phyloP scores from a whole-genome alignment of 2,113 vertebrate species.

The Saimiri boliviensis region DNA sequence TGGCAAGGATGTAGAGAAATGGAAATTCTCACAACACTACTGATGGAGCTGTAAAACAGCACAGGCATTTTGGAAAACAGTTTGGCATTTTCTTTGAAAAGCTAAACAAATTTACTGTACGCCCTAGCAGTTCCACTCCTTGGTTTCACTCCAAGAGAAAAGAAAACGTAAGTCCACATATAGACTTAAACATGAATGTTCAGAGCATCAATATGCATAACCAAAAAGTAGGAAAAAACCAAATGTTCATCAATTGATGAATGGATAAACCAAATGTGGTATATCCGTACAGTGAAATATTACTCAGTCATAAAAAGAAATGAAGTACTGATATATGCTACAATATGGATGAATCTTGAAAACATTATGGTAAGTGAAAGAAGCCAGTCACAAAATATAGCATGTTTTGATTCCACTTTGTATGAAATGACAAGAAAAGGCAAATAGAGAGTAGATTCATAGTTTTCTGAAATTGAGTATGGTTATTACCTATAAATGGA shows the following conservation, averaged over 20 bases:
- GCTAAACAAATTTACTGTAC: background rate
- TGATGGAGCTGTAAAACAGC: background rate
- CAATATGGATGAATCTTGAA: background rate
- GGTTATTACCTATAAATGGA: background rate
- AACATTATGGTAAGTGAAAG: background rate
- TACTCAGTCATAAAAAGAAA: background rate
- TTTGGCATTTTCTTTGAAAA: conserved; percentile 22
- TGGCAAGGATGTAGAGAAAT: background rate
- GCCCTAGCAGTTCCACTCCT: background rate
- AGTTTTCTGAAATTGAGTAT: background rate
- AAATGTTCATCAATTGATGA: background rate
- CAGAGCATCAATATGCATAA: background rate
- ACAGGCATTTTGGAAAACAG: background rate
- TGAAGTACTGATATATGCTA: background rate
- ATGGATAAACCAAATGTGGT: conserved; percentile 25
- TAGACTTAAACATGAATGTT: background rate
- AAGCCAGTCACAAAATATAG: background rate
- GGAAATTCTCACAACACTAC: background rate
- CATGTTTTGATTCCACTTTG: background rate
- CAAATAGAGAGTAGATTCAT: conserved; percentile 43
- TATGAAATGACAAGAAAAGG: background rate
- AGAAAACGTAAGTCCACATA: background rate
- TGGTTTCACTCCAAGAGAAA: background rate
- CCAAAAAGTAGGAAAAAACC: background rate
- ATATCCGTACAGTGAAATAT: background rate